phyloP scores from a whole-genome alignment of 1,140 invertebrate genomes.

The Panagrolaimus sp. region DNA sequence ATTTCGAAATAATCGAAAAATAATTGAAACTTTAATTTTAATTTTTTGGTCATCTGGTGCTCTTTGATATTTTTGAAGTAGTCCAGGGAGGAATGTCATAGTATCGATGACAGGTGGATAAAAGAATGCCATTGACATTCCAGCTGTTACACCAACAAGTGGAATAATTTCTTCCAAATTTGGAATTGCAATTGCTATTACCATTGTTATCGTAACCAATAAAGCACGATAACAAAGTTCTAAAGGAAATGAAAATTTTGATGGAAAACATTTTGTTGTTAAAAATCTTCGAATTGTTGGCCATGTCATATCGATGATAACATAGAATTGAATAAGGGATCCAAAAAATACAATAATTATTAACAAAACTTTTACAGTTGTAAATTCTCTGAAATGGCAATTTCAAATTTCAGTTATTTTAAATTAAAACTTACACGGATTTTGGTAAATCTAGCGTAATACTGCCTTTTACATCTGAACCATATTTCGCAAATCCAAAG shows the following conservation, averaged over 20 bases:
- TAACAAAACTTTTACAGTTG: conserved; percentile 60
- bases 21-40: neutral
- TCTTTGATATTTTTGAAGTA: no score
- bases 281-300: conserved; percentile 64
- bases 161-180: conserved; percentile 50
- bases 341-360: conserved; percentile 59
- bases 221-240: no score
- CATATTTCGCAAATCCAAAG: conserved; percentile 56
- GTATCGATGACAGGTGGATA: conserved; percentile 44
- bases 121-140: conserved; percentile 48
- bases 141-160: conserved; percentile 45
- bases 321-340: conserved; percentile 79
- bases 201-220: conserved; percentile 9
- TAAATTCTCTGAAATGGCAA: conserved; percentile 60
- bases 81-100: conserved; percentile 30
- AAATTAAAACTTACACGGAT: conserved; percentile 22
- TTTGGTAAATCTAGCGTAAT: conserved; percentile 54
- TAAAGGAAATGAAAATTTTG: no score
- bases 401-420: neutral
- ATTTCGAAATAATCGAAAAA: conserved; percentile 24
- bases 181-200: conserved; percentile 41
- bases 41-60: neutral
- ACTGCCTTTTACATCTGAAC: conserved; percentile 53
- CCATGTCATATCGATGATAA: conserved; percentile 81
- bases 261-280: conserved; percentile 15